Evolutionary conservation across 2,113 vertebrate species (phyloP).

Genomic region (Phoxinus phoxinus): DNA sequence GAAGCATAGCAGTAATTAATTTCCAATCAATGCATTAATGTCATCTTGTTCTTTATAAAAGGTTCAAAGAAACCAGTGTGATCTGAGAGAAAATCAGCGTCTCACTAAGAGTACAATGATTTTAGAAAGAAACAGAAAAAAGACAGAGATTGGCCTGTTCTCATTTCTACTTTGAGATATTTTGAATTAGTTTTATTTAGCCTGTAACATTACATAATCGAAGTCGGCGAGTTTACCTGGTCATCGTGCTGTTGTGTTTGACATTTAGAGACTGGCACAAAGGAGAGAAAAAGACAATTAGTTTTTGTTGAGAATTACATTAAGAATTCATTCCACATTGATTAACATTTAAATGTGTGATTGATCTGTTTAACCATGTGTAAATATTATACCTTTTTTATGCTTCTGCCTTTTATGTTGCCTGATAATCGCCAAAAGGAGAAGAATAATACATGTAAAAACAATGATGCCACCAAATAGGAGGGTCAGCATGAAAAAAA

Average conservation of each 20-base stretch:
- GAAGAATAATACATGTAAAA: neutral
- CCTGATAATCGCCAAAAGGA: neutral
- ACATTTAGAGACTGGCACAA: neutral
- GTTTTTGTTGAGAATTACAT: neutral
- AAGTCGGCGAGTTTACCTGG: neutral
- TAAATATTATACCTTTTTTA: neutral
- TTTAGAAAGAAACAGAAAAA: no score
- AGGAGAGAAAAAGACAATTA: neutral
- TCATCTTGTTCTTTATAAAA: neutral
- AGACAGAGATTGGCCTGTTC: neutral
- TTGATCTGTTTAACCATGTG: neutral
- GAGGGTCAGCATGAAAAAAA: neutral
- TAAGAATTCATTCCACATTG: neutral
- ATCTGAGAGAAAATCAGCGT: neutral
- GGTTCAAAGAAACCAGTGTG: neutral
- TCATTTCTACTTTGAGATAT: neutral
- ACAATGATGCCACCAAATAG: constrained; percentile 3
- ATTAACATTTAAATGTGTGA: neutral
- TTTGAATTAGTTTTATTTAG: no score
- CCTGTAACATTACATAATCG: neutral
- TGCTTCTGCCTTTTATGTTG: neutral
- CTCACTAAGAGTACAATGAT: no score
- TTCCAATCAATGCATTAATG: no score
- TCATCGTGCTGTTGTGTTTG: neutral
- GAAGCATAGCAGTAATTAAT: neutral